phyloP scores from a whole-genome alignment of 2,888 invertebrate genomes.

The Chloroclystis v-ata region DNA sequence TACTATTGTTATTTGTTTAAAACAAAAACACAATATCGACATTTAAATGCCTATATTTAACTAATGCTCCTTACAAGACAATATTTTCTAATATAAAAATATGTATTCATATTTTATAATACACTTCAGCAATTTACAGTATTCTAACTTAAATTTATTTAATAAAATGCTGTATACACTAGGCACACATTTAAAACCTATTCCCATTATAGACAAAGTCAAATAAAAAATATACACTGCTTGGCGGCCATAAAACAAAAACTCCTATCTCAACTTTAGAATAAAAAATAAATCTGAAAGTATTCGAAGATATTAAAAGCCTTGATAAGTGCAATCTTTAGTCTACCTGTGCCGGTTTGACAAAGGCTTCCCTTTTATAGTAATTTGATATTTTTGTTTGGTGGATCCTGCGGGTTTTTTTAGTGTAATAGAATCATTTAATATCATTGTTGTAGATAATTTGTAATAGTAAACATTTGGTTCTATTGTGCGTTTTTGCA shows the following conservation, averaged over 20 bases:
- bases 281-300: constrained; percentile 3
- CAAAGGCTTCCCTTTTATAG: constrained; percentile 36
- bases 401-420: constrained; percentile 40
- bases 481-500: constrained; percentile 48
- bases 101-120: too few relatives aligned
- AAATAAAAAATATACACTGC: too few relatives aligned
- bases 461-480: constrained; percentile 72
- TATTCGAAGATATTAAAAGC: constrained; percentile 10
- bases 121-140: too few relatives aligned
- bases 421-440: constrained; percentile 47
- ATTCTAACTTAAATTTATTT: too few relatives aligned
- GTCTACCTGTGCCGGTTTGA: constrained; percentile 27
- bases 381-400: constrained; percentile 66
- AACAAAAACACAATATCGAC: too few relatives aligned
- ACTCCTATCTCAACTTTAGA: constrained; percentile 3
- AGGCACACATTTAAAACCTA: too few relatives aligned
- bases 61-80: too few relatives aligned
- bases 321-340: constrained; percentile 24
- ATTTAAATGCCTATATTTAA: too few relatives aligned
- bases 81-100: too few relatives aligned
- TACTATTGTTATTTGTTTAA: too few relatives aligned
- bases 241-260: background rate
- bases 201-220: too few relatives aligned
- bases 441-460: constrained; percentile 62
- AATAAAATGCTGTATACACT: too few relatives aligned